phyloP scores from a whole-genome alignment of 2,113 vertebrate genomes.

The Trinectes maculatus region DNA sequence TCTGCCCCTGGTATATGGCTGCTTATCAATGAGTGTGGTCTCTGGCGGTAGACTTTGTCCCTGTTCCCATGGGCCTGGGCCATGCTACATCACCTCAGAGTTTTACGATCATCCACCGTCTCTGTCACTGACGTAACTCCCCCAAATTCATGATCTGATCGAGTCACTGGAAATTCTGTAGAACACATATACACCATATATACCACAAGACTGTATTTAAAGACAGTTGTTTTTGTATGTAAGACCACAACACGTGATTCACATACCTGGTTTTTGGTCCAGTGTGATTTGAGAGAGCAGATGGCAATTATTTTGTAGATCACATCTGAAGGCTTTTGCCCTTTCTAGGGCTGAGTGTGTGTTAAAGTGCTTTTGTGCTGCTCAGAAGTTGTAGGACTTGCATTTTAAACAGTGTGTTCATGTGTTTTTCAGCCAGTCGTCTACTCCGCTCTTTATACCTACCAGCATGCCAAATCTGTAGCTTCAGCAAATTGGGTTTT shows the following conservation, averaged over 20 bases:
- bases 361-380: too few relatives aligned
- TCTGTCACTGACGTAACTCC: background rate
- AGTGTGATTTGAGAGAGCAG: slow-evolving; percentile 1
- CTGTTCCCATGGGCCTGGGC: background rate
- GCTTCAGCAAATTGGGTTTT: slow-evolving; percentile 5
- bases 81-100: background rate
- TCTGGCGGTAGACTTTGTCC: slow-evolving; percentile 63
- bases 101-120: background rate
- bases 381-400: too few relatives aligned
- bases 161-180: background rate
- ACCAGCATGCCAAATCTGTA: slow-evolving; percentile 17
- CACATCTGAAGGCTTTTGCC: too few relatives aligned
- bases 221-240: background rate
- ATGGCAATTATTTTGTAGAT: too few relatives aligned
- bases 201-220: background rate
- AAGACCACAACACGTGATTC: background rate
- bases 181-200: background rate
- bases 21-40: slow-evolving; percentile 60
- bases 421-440: background rate
- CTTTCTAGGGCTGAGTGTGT: too few relatives aligned
- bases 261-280: background rate
- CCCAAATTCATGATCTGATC: background rate
- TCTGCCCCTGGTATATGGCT: slow-evolving; percentile 2
- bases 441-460: background rate
- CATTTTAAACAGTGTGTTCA: background rate